Evolutionary conservation across 2,113 vertebrate genomes (phyloP).

Genomic region (Dissostichus mawsoni): DNA sequence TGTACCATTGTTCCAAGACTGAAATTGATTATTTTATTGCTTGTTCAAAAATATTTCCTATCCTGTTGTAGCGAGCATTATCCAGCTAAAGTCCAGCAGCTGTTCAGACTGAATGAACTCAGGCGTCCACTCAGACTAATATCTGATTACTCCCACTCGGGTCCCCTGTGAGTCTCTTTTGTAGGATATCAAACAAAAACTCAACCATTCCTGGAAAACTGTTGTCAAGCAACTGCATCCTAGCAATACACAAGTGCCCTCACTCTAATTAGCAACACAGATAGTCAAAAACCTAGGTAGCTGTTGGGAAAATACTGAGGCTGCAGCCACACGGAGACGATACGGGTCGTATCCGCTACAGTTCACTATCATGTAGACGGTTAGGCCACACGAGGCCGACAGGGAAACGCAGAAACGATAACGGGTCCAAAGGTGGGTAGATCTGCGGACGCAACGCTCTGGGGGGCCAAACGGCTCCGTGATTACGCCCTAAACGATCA

Average conservation of each 20-base stretch:
- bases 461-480: no score
- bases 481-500: no score
- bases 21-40: neutral
- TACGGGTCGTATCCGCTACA: no score
- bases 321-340: no score
- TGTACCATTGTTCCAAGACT: neutral
- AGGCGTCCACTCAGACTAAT: slow-evolving; percentile 7
- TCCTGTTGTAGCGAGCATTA: neutral
- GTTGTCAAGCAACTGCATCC: slow-evolving; percentile 14
- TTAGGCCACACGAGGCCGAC: no score
- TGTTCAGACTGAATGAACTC: slow-evolving; percentile 12
- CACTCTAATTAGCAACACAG: slow-evolving; percentile 14
- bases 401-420: no score
- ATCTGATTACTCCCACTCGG: slow-evolving; percentile 41
- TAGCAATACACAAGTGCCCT: slow-evolving; percentile 16
- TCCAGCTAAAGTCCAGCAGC: slow-evolving; percentile 23
- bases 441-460: no score
- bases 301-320: neutral
- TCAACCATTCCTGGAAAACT: slow-evolving; percentile 26
- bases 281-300: neutral
- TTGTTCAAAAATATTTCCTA: neutral
- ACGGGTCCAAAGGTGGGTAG: no score
- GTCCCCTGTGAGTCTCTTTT: slow-evolving; percentile 22
- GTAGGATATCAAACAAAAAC: neutral
- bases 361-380: no score